These are phyloP conservation scores for Fratercula arctica DNA, from an alignment of 2,797 vertebrate species.

Conservation along the genomic window DNA sequence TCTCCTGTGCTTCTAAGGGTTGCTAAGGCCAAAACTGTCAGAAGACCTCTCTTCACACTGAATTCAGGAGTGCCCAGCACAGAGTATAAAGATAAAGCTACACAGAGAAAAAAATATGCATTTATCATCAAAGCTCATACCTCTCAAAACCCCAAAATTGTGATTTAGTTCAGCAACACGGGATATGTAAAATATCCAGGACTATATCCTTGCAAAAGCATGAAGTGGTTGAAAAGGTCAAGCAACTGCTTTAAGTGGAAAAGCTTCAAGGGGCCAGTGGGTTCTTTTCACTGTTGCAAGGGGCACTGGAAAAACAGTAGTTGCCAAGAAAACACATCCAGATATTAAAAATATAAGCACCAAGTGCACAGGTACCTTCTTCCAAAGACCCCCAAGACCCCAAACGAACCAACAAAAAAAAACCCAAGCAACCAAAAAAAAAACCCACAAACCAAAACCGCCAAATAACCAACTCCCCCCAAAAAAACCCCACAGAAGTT, in stretches of 20 bases:
- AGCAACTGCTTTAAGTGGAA: neutral
- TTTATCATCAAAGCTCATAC: neutral
- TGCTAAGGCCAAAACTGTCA: slow-evolving; percentile 22
- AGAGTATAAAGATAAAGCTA: neutral
- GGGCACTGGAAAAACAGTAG: neutral
- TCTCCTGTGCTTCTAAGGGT: neutral
- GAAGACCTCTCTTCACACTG: slow-evolving; percentile 25
- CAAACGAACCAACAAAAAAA: neutral
- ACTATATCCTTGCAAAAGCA: neutral
- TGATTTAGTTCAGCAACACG: neutral
- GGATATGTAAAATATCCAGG: neutral
- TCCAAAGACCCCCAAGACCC: neutral
- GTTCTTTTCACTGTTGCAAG: neutral
- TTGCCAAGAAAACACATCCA: neutral
- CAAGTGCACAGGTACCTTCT: neutral
- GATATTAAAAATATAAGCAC: neutral
- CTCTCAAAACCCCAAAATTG: neutral
- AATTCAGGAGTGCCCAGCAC: neutral
- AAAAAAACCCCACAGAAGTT: neutral
- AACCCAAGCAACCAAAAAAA: neutral
- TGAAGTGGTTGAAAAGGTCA: neutral
- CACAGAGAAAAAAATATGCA: neutral
- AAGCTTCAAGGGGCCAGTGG: neutral
- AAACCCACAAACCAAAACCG: neutral
- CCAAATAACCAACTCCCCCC: neutral